phyloP scores from a whole-genome alignment of 2,113 vertebrate species.

The Acanthochromis polyacanthus region DNA sequence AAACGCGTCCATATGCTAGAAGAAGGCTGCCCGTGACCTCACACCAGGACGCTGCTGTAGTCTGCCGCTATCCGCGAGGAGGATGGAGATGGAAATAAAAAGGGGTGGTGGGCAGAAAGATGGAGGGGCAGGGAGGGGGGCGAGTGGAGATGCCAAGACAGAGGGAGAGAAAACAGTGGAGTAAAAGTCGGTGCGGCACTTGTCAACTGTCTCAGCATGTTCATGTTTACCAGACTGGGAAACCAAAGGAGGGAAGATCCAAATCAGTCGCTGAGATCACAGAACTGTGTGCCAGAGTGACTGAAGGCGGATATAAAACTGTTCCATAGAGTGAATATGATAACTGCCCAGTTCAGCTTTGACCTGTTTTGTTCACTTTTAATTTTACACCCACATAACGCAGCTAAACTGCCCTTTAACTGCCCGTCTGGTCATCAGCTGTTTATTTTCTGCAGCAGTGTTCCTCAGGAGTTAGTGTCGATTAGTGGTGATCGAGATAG shows the following conservation, averaged over 20 bases:
- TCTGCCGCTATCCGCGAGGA: constrained; percentile 61
- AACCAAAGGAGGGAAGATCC: constrained; percentile 2
- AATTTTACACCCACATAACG: no score
- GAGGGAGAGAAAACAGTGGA: not conserved
- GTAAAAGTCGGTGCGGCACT: not conserved
- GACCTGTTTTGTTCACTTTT: no score
- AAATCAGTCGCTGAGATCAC: not conserved
- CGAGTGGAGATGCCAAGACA: constrained; percentile 51
- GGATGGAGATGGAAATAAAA: constrained; percentile 41
- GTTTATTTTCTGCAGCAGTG: no score
- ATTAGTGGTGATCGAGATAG: no score
- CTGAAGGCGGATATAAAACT: no score
- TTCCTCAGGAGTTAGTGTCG: no score
- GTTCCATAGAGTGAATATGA: no score
- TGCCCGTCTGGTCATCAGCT: no score
- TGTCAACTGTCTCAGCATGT: constrained; percentile 11
- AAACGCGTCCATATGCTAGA: constrained; percentile 79
- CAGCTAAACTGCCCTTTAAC: no score
- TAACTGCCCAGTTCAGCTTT: no score
- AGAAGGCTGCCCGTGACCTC: constrained; percentile 78
- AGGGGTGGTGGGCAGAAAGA: constrained; percentile 41
- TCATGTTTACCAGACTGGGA: not conserved
- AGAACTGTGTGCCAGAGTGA: no score
- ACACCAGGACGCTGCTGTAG: constrained; percentile 59
- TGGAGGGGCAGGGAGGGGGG: constrained; percentile 30